Percentiles rank a stretch among this genome's conserved stretches.
Conservation (phyloP, 2,797 vertebrate genomes). For the Erpetoichthys calabaricus region DNA sequence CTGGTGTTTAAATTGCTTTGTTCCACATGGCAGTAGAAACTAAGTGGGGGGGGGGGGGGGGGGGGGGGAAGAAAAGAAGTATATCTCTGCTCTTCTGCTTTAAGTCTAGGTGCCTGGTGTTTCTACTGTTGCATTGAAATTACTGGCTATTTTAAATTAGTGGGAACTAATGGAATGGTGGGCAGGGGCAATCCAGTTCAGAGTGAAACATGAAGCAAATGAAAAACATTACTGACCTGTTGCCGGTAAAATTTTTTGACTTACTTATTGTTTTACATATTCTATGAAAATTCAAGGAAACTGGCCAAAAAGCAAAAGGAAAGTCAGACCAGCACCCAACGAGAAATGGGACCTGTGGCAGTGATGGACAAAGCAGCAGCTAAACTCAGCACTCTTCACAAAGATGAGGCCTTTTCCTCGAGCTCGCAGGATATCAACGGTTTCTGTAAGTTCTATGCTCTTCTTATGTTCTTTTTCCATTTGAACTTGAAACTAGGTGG, state of each 20-base stretch:
- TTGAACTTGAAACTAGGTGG: neutral
- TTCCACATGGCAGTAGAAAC: slow-evolving; percentile 21
- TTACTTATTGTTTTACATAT: slow-evolving; percentile 5
- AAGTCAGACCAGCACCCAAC: slow-evolving; percentile 83
- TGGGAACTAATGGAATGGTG: no score
- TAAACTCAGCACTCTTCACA: slow-evolving; percentile 78
- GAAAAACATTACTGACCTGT: no score
- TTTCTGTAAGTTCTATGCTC: slow-evolving; percentile 67
- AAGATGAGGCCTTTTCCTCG: slow-evolving; percentile 86
- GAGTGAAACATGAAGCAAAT: no score
- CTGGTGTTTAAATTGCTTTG: slow-evolving; percentile 19
- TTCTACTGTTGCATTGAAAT: no score
- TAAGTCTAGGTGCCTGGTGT: no score
- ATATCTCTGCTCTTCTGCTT: no score
- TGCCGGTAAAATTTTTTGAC: no score
- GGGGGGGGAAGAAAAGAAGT: no score
- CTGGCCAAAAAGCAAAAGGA: slow-evolving; percentile 98
- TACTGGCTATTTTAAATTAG: no score
- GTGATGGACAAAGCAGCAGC: slow-evolving; percentile 71
- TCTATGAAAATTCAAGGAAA: slow-evolving; percentile 56
- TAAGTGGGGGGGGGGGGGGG: no score
- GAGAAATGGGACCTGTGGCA: slow-evolving; percentile 87
- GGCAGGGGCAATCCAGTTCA: no score
- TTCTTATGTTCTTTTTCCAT: neutral
- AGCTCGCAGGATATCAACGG: slow-evolving; percentile 89